Base-by-base conservation (phyloP, 2,888 invertebrate species). In the Ichneumoninae sp. region DNA sequence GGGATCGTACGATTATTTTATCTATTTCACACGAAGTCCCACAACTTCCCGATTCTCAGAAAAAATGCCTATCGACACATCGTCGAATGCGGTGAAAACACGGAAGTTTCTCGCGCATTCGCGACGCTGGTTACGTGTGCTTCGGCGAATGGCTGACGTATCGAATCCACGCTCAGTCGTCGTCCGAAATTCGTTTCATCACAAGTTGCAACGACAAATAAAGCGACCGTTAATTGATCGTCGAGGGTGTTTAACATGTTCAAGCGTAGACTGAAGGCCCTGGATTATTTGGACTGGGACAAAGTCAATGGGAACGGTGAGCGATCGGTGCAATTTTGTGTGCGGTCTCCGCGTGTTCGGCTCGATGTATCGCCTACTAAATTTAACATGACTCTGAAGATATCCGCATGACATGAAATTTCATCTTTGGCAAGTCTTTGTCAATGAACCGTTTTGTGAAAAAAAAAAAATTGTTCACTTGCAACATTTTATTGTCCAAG, bases 261-360 rank as follows among this genome's bases (percentile, higher is more conserved):
- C 87, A 96, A 96, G 92, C 94, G 96, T 88, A 97, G 98, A 93
- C 94, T 98, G 33, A 95, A 95, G 89, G 97, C 98, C 6, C 94
- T 98, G 76, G 96, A 97, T 79, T 97, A 98, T 93, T 96, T 97
- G 63, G 96, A 96, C 85, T 96, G 96, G 71, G 96, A 96, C 74
- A 95, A 95, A 85, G 95, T 98, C 82, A 96, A 97, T 90, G 94
- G 95, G 70, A 96, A 96, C 91, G 96, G 98, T 97, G 94, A 95
- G 80, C 71, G 63, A n/a, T 47, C 30, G 30, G 4, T 60, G 13
- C 7, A 44, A 47, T 66, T 44, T 30, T 10, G 10, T 22, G 22
- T 54, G 7, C 22, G 19, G 7, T 54, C 7, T n/a, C 50, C n/a
- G 22, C 54, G 19, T 22, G 54, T 7, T 54, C 19, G 8, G 54